A percentile compares a stretch with the other conserved stretches of the same genome.
Conservation (phyloP, 2,797 vertebrate genomes). For the Sebastes hopkinsi region DNA sequence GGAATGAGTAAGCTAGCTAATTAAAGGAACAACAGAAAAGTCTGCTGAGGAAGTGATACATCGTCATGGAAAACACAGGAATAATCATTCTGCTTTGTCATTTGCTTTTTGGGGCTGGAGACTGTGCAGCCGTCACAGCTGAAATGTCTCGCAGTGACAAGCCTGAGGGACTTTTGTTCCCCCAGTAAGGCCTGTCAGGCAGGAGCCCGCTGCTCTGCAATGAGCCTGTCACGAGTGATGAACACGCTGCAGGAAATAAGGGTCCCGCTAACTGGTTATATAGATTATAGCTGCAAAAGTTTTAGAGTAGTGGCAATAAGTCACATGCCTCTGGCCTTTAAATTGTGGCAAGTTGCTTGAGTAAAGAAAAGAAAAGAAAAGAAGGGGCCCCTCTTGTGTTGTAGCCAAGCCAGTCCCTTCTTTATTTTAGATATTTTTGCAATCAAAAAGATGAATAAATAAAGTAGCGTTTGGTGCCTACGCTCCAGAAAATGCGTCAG, state of each 20-base stretch:
- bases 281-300: slow-evolving; percentile 51
- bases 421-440: neutral
- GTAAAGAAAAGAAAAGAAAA: neutral
- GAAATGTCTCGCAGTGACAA: slow-evolving; percentile 58
- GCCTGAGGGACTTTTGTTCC: slow-evolving; percentile 56
- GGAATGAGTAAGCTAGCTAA: slow-evolving; percentile 45
- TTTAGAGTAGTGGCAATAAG: slow-evolving; percentile 7
- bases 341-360: slow-evolving; percentile 6
- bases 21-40: slow-evolving; percentile 48
- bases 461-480: neutral
- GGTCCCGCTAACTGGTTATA: slow-evolving; percentile 42
- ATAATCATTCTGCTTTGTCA: slow-evolving; percentile 48
- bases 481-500: neutral
- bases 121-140: slow-evolving; percentile 35
- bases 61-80: slow-evolving; percentile 39
- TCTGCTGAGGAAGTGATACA: slow-evolving; percentile 44
- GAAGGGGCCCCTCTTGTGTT: neutral
- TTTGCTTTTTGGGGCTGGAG: slow-evolving; percentile 46
- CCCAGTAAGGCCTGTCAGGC: slow-evolving; percentile 59
- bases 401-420: neutral
- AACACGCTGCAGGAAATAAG: slow-evolving; percentile 59
- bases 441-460: neutral
- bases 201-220: slow-evolving; percentile 57
- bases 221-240: slow-evolving; percentile 65
- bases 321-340: slow-evolving; percentile 19